Evolutionary conservation across 2,888 invertebrate species (phyloP), one percentile per base, ranked within the genome.

Genomic region (Congeria kusceri): DNA sequence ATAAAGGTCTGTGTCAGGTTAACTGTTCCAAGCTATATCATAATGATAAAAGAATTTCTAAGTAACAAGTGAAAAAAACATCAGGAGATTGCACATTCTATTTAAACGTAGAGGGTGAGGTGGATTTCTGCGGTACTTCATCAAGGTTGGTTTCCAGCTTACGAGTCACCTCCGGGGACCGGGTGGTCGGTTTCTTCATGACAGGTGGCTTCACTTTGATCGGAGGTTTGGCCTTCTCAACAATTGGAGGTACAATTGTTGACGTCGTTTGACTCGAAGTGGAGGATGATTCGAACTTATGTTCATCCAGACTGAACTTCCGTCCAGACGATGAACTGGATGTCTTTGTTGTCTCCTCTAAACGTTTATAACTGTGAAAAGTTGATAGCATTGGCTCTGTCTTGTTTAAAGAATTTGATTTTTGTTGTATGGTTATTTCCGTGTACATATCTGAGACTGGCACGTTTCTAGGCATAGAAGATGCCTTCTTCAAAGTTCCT

Each of bases 131-230:
- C 27, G 69, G 71, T 20, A 78, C 78, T 32, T 61, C 49, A 32
- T 79, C 82, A 56, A 86, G 73, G 39, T 86, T 78, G 11, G 87
- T 83, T 61, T 83, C 80, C 63, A 84, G 71, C 69, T 84, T 70
- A 3, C 86, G 77, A 32, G 81, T 81, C 29, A 84, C 68, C 44
- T 87, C 86, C 27, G 87, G 86, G 28, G 87, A 86, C 49, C 86
- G 70, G 20, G 81, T 76, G 15, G 23, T 70, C n/a, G 91, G 91
- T 77, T 91, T 96, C 87, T 95, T 95, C 94, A 97, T 95, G 87
- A 97, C 96, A 87, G 96, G 96, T 20, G 97, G 97, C 94, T 97
- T 97, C 66, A 96, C 95, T 92, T 97, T 93, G 39, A 92, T 84
- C 2, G 91, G 90, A 23, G 92, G 91, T 81, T 93, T 93, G 18